phyloP scores from a whole-genome alignment of 2,888 invertebrate species.

The Phaonia tiefii region DNA sequence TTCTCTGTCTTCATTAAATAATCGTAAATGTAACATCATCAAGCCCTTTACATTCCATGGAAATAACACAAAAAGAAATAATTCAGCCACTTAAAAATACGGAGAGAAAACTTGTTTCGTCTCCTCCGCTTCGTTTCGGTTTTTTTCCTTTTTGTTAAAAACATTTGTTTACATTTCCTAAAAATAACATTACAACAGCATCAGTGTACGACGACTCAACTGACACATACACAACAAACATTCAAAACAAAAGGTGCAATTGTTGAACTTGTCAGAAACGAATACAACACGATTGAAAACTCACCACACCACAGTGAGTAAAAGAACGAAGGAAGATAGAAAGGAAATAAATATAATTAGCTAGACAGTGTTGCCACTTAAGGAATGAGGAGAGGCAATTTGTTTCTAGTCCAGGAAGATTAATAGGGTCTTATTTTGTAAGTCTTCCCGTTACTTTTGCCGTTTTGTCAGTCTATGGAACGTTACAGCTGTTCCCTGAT shows the following conservation, averaged over 20 bases:
- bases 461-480: no score
- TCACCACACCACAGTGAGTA: constrained; percentile 34
- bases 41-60: neutral
- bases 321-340: constrained; percentile 4
- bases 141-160: neutral
- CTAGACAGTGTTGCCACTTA: neutral
- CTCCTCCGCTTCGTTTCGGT: neutral
- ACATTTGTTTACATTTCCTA: constrained; percentile 21
- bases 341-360: constrained; percentile 46
- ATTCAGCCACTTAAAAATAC: neutral
- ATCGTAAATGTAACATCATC: neutral
- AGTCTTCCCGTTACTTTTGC: no score
- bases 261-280: neutral
- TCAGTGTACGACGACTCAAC: neutral
- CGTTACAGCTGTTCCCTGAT: no score
- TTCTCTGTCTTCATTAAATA: neutral
- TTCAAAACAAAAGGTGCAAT: constrained; percentile 55
- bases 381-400: no score
- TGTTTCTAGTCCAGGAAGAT: no score
- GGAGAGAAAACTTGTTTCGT: constrained; percentile 27
- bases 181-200: constrained; percentile 14
- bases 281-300: constrained; percentile 9
- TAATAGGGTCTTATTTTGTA: no score
- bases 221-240: constrained; percentile 38
- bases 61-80: neutral